A percentile compares a stretch with the other conserved stretches of the same genome.
phyloP scores from a whole-genome alignment of 2,113 vertebrate species.

The Prietella phreatophila region DNA sequence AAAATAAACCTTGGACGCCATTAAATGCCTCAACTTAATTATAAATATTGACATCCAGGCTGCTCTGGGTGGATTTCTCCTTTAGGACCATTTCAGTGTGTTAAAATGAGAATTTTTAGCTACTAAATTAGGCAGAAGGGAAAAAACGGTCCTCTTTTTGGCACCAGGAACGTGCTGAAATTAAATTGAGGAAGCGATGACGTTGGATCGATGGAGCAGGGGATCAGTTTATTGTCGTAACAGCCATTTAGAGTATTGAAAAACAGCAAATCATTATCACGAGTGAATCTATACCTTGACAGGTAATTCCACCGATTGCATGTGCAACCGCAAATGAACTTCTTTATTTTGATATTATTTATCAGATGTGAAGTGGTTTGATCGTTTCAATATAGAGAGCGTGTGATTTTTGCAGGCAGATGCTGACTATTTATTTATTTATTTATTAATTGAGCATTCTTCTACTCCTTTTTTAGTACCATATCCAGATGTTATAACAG shows the following conservation, averaged over 20 bases:
- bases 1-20: neutral
- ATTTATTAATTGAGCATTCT: no score
- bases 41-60: neutral
- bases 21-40: neutral
- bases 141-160: neutral
- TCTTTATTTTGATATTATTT: neutral
- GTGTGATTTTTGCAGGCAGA: neutral
- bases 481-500: neutral
- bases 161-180: neutral
- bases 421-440: no score
- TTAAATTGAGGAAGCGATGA: neutral
- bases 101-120: neutral
- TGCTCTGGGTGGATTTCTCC: neutral
- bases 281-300: neutral
- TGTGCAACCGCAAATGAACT: no score
- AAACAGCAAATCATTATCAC: neutral
- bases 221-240: neutral
- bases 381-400: neutral
- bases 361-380: neutral
- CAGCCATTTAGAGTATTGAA: neutral
- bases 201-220: neutral
- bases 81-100: no score
- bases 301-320: no score
- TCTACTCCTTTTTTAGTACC: no score
- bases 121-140: neutral